phyloP scores from a whole-genome alignment of 35 echinoderm and acorn worm genomes.

The Lytechinus variegatus region DNA sequence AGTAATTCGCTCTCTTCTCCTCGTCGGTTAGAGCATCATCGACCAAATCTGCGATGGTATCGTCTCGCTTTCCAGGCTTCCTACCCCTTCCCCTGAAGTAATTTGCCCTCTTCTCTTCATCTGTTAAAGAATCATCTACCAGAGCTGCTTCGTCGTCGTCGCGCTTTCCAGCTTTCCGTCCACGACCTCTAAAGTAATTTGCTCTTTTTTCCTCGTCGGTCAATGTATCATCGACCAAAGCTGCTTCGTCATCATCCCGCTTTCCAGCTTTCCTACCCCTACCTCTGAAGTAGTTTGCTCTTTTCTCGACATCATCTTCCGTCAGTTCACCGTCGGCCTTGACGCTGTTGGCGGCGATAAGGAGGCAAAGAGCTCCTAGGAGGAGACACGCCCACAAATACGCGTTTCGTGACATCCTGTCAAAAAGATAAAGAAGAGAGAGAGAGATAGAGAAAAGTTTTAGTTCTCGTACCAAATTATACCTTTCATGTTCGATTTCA shows the following conservation, averaged over 20 bases:
- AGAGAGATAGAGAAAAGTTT: neutral
- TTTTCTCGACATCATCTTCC: conserved; percentile 15
- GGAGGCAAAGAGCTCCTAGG: conserved; percentile 19
- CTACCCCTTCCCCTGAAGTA: neutral
- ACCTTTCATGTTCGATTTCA: no score
- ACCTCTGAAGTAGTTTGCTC: conserved; percentile 9
- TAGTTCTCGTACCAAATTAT: neutral
- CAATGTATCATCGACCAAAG: neutral
- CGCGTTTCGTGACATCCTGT: neutral
- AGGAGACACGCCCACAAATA: neutral
- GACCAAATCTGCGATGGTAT: no score
- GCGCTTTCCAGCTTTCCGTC: neutral
- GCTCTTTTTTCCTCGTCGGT: conserved; percentile 15
- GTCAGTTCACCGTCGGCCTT: conserved; percentile 4
- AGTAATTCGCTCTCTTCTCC: conserved; percentile 21
- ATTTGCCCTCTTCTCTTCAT: conserved; percentile 19
- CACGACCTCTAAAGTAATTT: neutral
- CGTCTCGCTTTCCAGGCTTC: neutral
- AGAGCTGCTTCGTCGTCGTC: neutral
- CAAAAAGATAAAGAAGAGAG: neutral
- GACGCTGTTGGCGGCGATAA: conserved; percentile 4
- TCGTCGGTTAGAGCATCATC: neutral
- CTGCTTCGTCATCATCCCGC: neutral
- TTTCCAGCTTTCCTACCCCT: neutral
- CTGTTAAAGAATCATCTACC: neutral